Evolutionary conservation across 1,140 invertebrate species (phyloP), one percentile per base, ranked within the genome.

Genomic region (Drosophila gunungcola): DNA sequence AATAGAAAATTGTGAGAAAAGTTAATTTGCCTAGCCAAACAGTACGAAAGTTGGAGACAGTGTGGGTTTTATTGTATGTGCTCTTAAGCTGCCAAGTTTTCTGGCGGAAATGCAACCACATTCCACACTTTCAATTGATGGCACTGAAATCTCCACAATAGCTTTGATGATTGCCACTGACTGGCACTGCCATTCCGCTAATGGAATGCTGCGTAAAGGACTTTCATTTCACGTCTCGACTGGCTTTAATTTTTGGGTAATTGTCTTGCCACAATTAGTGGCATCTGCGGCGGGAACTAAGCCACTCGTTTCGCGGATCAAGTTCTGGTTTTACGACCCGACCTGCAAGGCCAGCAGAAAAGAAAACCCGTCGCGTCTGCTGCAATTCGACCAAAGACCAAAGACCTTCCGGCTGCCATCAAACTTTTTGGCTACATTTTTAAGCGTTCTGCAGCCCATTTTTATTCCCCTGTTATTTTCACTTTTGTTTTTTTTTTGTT

Each of bases 281-380:
- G 48, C 52, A 61, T 51, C 54, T 63, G 69, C 38, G 36, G 29
- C 41, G 32, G 27, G 68, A 75, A 74, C 79, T 86, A 88, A 77
- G 48, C 58, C 51, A 73, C 74, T 82, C 45, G 43, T 67, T 63
- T 38, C 39, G 53, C 51, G 60, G 53, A 27, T 52, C 51, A 65
- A 80, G 60, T 65, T 45, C 42, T 55, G 65, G 61, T 61, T 62
- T 69, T 55, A 77, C 70, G 81, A 53, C 51, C 34, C 13, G 60
- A 61, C 65, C 58, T 88, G 82, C 82, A 82, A 86, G 69, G 62
- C 25, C 55, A 86, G 82, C 82, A 86, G 34, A 86, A 84, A 73
- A 63, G 25, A 52, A 52, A 52, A 52, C 32, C 49, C 56, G 56
- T 21, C 55, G 51, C 48, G 58, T 78, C 79, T 72, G 78, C 39